Conservation (phyloP, 1,140 invertebrate species). For the Drosophila dunni region DNA sequence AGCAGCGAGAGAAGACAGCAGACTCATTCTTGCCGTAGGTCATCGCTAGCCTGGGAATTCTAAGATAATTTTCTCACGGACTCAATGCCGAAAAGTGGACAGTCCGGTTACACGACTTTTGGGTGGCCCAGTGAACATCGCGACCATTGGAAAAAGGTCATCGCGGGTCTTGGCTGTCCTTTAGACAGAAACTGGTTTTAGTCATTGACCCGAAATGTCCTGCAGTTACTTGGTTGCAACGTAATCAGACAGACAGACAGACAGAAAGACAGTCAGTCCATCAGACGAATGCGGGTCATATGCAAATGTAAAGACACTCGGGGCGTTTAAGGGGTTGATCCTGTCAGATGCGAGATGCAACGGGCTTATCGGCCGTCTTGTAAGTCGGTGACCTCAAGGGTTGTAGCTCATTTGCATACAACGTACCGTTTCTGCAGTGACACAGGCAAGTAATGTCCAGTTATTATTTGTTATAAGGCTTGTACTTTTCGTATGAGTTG, state of each 20-base stretch:
- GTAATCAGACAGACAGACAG: conserved; percentile 11
- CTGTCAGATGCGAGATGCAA: conserved; percentile 16
- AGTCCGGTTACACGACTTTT: conserved; percentile 76
- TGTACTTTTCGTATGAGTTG: neutral
- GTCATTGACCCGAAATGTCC: conserved; percentile 73
- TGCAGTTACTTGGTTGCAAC: conserved; percentile 70
- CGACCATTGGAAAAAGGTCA: conserved; percentile 56
- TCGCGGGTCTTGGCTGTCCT: conserved; percentile 43
- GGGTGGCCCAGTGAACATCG: conserved; percentile 2
- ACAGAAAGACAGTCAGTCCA: conserved; percentile 42
- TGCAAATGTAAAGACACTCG: conserved; percentile 47
- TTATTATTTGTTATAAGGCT: conserved; percentile 26
- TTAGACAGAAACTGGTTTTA: conserved; percentile 66
- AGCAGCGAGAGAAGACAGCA: conserved; percentile 11
- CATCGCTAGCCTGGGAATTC: conserved; percentile 30
- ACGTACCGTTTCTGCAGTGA: conserved; percentile 45
- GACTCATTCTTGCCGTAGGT: conserved; percentile 57
- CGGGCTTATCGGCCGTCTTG: conserved; percentile 46
- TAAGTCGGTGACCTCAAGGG: conserved; percentile 68
- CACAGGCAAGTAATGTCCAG: conserved; percentile 60
- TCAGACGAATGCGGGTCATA: conserved; percentile 66
- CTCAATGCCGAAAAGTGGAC: conserved; percentile 67
- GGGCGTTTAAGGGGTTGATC: conserved; percentile 35
- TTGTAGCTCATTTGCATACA: conserved; percentile 74
- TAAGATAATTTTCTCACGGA: conserved; percentile 73